Evolutionary conservation across 2,797 vertebrate genomes (phyloP).

Genomic region (Takifugu ocellatus): DNA sequence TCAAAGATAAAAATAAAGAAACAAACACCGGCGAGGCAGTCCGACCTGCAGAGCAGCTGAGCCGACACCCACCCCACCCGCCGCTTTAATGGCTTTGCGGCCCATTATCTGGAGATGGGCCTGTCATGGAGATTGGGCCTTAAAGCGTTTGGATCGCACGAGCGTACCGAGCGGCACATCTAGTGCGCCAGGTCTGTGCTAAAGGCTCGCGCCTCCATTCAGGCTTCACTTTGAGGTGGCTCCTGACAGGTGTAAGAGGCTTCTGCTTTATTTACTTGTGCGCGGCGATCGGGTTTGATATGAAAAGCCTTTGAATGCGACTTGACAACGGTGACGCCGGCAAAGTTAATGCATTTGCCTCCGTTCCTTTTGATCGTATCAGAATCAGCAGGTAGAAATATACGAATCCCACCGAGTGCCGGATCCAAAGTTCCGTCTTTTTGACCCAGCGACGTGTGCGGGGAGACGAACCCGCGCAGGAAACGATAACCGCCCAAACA

Average conservation of each 20-base stretch:
- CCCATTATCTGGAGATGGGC: conserved; percentile 58
- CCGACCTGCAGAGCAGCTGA: conserved; percentile 42
- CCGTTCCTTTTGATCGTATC: conserved; percentile 36
- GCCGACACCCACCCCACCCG: conserved; percentile 38
- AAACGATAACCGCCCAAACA: conserved; percentile 55
- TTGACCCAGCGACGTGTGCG: conserved; percentile 49
- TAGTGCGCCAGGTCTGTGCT: conserved; percentile 18
- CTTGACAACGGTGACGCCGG: conserved; percentile 32
- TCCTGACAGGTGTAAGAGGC: conserved; percentile 45
- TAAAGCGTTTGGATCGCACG: conserved; percentile 54
- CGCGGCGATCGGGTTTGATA: conserved; percentile 33
- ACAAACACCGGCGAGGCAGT: conserved; percentile 48
- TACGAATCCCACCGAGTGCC: conserved; percentile 34
- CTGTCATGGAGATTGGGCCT: conserved; percentile 57
- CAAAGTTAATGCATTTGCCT: neutral
- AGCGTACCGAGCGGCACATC: conserved; percentile 23
- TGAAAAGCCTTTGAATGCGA: conserved; percentile 32
- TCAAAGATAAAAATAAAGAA: conserved; percentile 37
- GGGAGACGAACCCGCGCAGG: conserved; percentile 49
- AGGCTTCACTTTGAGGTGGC: conserved; percentile 31
- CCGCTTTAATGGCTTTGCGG: conserved; percentile 55
- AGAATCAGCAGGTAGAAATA: conserved; percentile 21
- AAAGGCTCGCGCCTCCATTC: conserved; percentile 32
- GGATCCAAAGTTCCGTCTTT: conserved; percentile 52
- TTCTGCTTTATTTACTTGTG: conserved; percentile 40